Evolutionary conservation across 2,888 invertebrate species (phyloP).

Genomic region (Sminthurinus aureus): DNA sequence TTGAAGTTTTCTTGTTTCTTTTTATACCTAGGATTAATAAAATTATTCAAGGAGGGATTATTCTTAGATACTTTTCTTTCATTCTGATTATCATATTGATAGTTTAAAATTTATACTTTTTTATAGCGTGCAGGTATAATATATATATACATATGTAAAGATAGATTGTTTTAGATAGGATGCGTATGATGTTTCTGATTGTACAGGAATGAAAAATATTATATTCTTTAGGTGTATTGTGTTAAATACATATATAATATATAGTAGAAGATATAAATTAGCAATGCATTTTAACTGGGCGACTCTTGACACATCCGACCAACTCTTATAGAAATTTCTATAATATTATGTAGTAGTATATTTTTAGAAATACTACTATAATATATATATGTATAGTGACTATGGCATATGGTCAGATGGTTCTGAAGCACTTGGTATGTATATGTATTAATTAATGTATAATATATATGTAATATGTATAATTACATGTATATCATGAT

Average conservation of each 20-base stretch:
- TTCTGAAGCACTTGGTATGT: not conserved
- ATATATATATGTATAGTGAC: not conserved
- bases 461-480: no score
- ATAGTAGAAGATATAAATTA: not conserved
- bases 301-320: not conserved
- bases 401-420: not conserved
- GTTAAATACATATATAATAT: not conserved
- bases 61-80: slow-evolving; percentile 30
- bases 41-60: slow-evolving; percentile 39
- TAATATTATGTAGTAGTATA: not conserved
- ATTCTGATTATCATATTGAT: slow-evolving; percentile 34
- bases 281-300: not conserved
- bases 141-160: not conserved
- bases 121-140: not conserved
- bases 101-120: slow-evolving; percentile 4
- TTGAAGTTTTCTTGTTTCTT: slow-evolving; percentile 6
- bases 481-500: no score
- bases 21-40: slow-evolving; percentile 1
- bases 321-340: not conserved
- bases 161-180: not conserved
- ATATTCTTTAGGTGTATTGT: not conserved
- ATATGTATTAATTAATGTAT: no score
- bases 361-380: not conserved
- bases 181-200: not conserved
- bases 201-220: slow-evolving; percentile 4